Evolutionary conservation across 2,797 vertebrate species (phyloP), one percentile per base, ranked within the genome.

Genomic region (Channallabes apus): DNA sequence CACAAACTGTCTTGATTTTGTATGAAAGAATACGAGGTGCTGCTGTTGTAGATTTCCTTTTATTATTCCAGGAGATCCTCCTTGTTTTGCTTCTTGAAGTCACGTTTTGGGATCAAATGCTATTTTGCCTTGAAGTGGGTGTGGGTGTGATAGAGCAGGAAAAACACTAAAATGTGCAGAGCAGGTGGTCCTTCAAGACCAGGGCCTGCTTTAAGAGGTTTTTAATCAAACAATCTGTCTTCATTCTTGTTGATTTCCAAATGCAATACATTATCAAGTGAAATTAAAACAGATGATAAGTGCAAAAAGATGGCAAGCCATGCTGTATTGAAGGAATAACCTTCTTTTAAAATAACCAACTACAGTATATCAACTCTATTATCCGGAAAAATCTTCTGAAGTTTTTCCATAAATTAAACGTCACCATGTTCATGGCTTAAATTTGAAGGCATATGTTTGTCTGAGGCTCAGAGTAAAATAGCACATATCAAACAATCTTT

Each of bases 401-500:
- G 17, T 46, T 51, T 51, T 18, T 46, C 15, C 61, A 20, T 46
- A 51, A 65, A 12, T 65, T n/a, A 65, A 65, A 80, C 7, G 4
- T 51, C n/a, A 51, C 38, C n/a, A 64, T 80, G 59, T 80, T 64
- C 59, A 80, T 80, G 38, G 61, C n/a, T 51, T 80, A 35, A 80
- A 80, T 65, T 51, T 80, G 69, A 72, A 80, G 41, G 12, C n/a
- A 72, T 72, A 73, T 12, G 51, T 61, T 14, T 17, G 20, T 58
- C 17, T 27, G 41, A 82, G 69, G 18, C 41, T 61, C 51, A 76
- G 24, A 58, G 77, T 64, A 20, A 73, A 72, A 38, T 1, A 65
- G 58, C 80, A 65, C 56, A 75, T 59, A 59, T 62, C 67, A 62
- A 68, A 85, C 56, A 80, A 20, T 51, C 41, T 69, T 58, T 79